Evolutionary conservation across 1,140 invertebrate species (phyloP).

Genomic region (Rhagoletis zephyria): DNA sequence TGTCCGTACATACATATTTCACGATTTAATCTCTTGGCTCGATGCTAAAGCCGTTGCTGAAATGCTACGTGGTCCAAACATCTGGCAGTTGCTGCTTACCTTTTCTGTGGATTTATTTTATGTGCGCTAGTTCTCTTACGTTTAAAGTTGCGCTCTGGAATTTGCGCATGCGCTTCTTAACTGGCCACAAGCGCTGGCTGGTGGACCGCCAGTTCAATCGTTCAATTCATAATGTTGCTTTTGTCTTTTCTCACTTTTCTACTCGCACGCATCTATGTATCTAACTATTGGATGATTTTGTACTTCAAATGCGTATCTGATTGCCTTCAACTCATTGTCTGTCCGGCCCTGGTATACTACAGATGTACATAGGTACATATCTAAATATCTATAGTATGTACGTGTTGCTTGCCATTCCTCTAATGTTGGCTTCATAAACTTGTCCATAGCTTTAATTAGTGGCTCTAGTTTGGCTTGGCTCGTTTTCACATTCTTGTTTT

Average conservation of each 20-base stretch:
- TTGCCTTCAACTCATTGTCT: conserved; percentile 45
- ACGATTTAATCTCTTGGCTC: conserved; percentile 12
- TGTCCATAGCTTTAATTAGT: conserved; percentile 35
- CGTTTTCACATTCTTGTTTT: background rate
- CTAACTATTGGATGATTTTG: background rate
- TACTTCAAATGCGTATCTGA: conserved; percentile 17
- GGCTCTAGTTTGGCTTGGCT: conserved; percentile 6
- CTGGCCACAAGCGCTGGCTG: background rate
- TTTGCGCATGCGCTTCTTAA: background rate
- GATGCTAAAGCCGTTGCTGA: background rate
- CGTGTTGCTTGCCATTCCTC: background rate
- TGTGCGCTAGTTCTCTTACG: background rate
- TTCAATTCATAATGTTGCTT: background rate
- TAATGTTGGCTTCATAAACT: background rate
- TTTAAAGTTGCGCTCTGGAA: background rate
- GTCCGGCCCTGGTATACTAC: background rate
- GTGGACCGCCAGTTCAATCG: background rate
- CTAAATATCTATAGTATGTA: no score
- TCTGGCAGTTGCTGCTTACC: background rate
- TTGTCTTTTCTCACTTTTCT: background rate
- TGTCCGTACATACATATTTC: background rate
- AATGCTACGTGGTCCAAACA: background rate
- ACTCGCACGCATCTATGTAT: conserved; percentile 2
- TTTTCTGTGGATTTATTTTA: background rate
- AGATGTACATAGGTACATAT: background rate